Percentiles rank a stretch among this genome's conserved stretches.
phyloP scores from a whole-genome alignment of 2,113 vertebrate species.

The Lophochroa leadbeateri region DNA sequence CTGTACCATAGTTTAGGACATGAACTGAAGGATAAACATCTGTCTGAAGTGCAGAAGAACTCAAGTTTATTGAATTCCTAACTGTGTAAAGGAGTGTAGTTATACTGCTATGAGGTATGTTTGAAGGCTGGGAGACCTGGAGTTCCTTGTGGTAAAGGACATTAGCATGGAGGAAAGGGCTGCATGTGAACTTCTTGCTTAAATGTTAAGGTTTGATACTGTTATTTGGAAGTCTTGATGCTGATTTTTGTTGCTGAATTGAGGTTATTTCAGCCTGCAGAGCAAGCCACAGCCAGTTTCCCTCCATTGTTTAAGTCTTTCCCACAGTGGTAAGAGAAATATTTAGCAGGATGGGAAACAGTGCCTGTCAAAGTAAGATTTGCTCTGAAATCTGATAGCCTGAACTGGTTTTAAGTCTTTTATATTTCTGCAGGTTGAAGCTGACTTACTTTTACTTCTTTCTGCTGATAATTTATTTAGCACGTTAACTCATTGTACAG shows the following conservation, averaged over 20 bases:
- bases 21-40: background rate
- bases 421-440: background rate
- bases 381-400: background rate
- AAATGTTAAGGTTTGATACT: background rate
- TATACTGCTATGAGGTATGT: accelerated
- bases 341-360: conserved; percentile 14
- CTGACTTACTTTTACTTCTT: background rate
- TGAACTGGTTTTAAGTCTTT: background rate
- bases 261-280: background rate
- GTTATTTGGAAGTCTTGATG: background rate
- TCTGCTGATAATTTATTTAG: background rate
- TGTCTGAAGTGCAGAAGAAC: background rate
- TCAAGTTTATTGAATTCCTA: background rate
- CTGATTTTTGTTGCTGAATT: background rate
- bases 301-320: conserved; percentile 31
- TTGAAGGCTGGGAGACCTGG: background rate
- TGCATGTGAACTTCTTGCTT: background rate
- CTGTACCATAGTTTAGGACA: background rate
- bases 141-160: background rate
- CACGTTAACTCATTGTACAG: background rate
- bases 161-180: background rate
- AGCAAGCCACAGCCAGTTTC: background rate
- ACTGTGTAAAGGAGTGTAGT: background rate
- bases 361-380: conserved; percentile 13
- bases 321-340: background rate